Conservation (phyloP, 2,888 invertebrate species). For the Pandemis heparana region DNA sequence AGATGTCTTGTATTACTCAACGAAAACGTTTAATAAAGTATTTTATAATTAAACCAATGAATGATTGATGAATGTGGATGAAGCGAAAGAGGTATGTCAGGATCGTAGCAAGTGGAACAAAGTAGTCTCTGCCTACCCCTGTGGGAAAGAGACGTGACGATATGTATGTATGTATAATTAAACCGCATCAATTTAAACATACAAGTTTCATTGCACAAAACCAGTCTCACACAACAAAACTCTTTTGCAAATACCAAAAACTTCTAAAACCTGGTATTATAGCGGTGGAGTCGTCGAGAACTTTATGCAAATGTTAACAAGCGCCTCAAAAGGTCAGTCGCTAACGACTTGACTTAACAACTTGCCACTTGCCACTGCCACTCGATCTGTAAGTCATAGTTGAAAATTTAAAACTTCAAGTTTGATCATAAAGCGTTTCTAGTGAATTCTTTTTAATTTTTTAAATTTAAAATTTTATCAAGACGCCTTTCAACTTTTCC, state of each 20-base stretch:
- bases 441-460: background rate
- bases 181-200: background rate
- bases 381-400: conserved; percentile 38
- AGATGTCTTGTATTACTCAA: too few species aligned
- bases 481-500: background rate
- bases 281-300: conserved; percentile 15
- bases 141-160: too few species aligned
- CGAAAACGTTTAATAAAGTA: too few species aligned
- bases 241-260: conserved; percentile 15
- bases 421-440: background rate
- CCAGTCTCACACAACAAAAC: background rate
- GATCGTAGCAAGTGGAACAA: too few species aligned
- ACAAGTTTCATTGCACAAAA: background rate
- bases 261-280: conserved; percentile 31
- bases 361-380: conserved; percentile 45
- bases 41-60: too few species aligned
- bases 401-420: conserved; percentile 24
- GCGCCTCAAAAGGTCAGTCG: conserved; percentile 56
- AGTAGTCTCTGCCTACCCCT: too few species aligned
- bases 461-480: background rate
- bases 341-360: conserved; percentile 60
- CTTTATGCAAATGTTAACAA: conserved; percentile 42
- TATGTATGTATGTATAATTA: too few species aligned
- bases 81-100: too few species aligned
- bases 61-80: too few species aligned